These are phyloP conservation scores for Acipenser ruthenus DNA, from an alignment of 2,797 vertebrate species.

Conservation along the genomic window DNA sequence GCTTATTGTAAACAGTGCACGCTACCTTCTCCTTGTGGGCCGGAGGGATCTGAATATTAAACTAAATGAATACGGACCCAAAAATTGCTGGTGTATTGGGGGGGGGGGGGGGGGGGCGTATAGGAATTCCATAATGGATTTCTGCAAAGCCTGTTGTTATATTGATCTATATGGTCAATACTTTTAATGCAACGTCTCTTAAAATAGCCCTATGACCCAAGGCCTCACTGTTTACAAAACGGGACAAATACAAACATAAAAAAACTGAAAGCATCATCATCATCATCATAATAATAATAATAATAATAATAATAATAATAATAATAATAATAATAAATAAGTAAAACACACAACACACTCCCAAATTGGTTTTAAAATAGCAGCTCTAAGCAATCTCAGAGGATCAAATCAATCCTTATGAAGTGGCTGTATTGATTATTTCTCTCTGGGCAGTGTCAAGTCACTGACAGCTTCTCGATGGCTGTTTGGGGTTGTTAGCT, in stretches of 20 bases:
- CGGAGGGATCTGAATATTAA: not conserved
- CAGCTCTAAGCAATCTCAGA: not conserved
- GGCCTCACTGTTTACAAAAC: no score
- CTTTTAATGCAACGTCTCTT: not conserved
- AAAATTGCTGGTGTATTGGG: slow-evolving; percentile 7
- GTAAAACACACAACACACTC: not conserved
- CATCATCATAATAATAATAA: no score
- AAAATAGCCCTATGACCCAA: no score
- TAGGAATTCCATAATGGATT: not conserved
- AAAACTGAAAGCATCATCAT: no score
- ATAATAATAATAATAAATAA: not conserved
- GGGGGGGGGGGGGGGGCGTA: no score
- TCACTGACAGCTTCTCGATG: no score
- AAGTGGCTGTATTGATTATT: no score
- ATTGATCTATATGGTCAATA: not conserved
- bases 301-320: no score
- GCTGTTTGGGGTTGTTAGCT: no score
- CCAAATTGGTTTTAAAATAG: not conserved
- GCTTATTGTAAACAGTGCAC: slow-evolving; percentile 6
- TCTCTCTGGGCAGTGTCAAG: no score
- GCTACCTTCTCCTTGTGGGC: not conserved
- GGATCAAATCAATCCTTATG: not conserved
- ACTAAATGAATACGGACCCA: slow-evolving; percentile 6
- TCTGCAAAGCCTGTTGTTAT: not conserved
- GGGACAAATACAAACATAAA: no score